Percentiles rank a stretch among this genome's conserved stretches.
phyloP scores from a whole-genome alignment of 2,888 invertebrate genomes.

The Idaea biselata region DNA sequence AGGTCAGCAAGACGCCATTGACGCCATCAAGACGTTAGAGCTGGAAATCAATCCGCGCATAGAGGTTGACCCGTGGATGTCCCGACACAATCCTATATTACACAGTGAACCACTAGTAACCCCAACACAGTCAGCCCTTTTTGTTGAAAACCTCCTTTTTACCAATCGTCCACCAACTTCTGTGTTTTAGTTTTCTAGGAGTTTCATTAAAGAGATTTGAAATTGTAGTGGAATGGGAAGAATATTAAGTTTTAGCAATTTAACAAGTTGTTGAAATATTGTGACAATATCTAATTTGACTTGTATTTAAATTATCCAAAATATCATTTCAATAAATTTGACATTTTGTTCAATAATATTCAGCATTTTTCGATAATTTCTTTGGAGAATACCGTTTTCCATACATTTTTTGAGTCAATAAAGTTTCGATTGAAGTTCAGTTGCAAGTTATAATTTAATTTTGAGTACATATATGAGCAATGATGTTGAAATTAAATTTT shows the following conservation, averaged over 20 bases:
- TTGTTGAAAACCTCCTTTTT: constrained; percentile 58
- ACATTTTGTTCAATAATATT: no score
- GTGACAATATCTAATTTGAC: no score
- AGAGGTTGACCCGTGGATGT: constrained; percentile 41
- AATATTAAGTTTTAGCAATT: not conserved
- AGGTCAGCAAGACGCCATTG: constrained; percentile 80
- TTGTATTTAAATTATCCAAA: no score
- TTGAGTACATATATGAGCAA: no score
- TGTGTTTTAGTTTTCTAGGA: constrained; percentile 44
- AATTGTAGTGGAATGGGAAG: not conserved
- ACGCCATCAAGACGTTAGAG: constrained; percentile 68
- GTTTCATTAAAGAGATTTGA: constrained; percentile 7
- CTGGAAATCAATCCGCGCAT: constrained; percentile 40
- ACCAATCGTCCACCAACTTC: constrained; percentile 38
- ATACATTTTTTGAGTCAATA: no score
- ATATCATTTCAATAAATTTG: no score
- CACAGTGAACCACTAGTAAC: constrained; percentile 41
- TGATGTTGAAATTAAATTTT: no score
- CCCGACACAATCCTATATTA: constrained; percentile 36
- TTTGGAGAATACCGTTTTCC: no score
- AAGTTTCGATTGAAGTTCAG: no score
- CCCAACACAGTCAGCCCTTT: constrained; percentile 58
- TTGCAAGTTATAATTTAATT: no score
- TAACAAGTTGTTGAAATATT: not conserved
- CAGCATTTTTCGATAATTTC: no score